Base-by-base conservation (phyloP, 2,797 vertebrate species). In the Helarctos malayanus region DNA sequence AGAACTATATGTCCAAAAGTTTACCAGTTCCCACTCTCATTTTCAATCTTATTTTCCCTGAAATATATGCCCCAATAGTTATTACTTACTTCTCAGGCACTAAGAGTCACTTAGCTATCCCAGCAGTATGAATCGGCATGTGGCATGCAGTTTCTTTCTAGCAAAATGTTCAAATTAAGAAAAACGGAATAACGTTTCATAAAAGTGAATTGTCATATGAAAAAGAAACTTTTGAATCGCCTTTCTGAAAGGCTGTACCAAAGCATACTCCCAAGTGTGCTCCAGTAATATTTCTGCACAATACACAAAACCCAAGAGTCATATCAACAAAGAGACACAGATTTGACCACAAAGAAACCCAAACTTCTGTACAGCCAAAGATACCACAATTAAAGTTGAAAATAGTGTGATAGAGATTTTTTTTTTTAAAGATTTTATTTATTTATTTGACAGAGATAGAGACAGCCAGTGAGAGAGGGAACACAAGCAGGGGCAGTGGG, bases 171-270 rank as follows among this genome's bases (percentile, higher is more conserved):
- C 45, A 86, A n/a, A 27, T 16, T 19, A 83, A 85, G 56, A 65
- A 87, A 85, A 57, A 71, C 7, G 32, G 15, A 89, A 86, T 63
- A 86, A 38, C 16, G 3, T 65, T 69, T 83, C 35, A 63, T 68
- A 57, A 82, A 61, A 88, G 21, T 57, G 79, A 94, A n/a, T 96
- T 85, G 95, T 89, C 18, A 54, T 83, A 12, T 65, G 68, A 85
- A 52, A 91, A 81, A 79, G 57, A 95, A 54, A 52, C 29, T 32
- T 9, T 45, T 35, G 13, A 94, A 49, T 79, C 63, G 16, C 18
- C 56, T 41, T 92, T 35, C 65, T 7, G 5, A 68, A 96, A 41
- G 38, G 12, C 38, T 54, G 0, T 56, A 35, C 32, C 18, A 88
- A 92, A 32, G 15, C 18, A 29, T n/a, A 79, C 12, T 78, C 15